Conservation (phyloP, 2,113 vertebrate species). For the Chionomys nivalis region DNA sequence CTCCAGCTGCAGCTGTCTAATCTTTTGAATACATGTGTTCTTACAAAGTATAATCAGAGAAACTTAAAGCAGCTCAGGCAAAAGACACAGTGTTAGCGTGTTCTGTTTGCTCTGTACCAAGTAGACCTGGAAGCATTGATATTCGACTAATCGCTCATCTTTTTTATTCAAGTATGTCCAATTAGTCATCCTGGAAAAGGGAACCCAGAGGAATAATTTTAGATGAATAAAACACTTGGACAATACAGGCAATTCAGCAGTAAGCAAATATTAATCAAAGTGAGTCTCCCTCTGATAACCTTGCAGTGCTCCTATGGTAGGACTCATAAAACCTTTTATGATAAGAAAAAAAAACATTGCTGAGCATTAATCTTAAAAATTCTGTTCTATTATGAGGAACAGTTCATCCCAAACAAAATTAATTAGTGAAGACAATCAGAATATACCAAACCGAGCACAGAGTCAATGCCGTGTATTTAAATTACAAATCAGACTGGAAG, state of each 20-base stretch:
- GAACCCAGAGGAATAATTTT: slow-evolving; percentile 77
- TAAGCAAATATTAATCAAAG: slow-evolving; percentile 86
- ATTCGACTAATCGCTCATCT: slow-evolving; percentile 68
- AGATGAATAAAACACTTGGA: slow-evolving; percentile 82
- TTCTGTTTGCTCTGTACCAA: slow-evolving; percentile 53
- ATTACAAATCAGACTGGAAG: slow-evolving; percentile 63
- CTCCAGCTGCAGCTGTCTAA: background rate
- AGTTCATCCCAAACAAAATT: slow-evolving; percentile 66
- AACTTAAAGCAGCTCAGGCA: background rate
- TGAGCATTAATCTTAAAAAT: slow-evolving; percentile 81
- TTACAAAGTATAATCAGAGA: background rate
- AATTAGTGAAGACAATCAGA: slow-evolving; percentile 71
- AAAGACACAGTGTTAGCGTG: accelerated
- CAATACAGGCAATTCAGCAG: slow-evolving; percentile 81
- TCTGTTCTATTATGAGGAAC: slow-evolving; percentile 77
- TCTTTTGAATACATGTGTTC: slow-evolving; percentile 2
- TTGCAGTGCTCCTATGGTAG: slow-evolving; percentile 76
- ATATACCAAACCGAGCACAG: slow-evolving; percentile 55
- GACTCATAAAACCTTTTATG: slow-evolving; percentile 82
- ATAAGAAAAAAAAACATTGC: slow-evolving; percentile 78
- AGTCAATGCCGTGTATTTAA: slow-evolving; percentile 66
- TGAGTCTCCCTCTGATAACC: slow-evolving; percentile 73
- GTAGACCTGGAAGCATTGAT: slow-evolving; percentile 44
- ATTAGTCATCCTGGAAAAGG: slow-evolving; percentile 78
- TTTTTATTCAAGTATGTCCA: slow-evolving; percentile 70